Conservation (phyloP, 2,113 vertebrate genomes). For the Pluvianellus socialis region DNA sequence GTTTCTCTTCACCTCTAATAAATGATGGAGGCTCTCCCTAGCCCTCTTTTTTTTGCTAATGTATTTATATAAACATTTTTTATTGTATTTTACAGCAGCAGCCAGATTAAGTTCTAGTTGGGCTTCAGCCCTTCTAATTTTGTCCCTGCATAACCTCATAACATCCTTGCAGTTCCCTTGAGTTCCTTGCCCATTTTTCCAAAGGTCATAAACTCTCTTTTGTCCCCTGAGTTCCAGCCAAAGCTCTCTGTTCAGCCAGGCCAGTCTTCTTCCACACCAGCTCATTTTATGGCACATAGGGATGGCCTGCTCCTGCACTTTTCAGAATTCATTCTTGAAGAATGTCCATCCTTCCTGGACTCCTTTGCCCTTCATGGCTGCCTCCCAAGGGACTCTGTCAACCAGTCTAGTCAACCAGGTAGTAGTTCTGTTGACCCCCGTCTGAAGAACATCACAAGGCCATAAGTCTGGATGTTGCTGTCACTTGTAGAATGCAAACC, state of each 20-base stretch:
- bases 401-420: not conserved
- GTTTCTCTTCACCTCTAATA: not conserved
- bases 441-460: not conserved
- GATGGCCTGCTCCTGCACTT: not conserved
- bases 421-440: not conserved
- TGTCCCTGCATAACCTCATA: not conserved
- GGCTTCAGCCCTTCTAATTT: not conserved
- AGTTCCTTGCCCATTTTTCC: not conserved
- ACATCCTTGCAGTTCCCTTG: not conserved
- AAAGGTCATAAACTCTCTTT: not conserved
- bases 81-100: not conserved
- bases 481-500: not conserved
- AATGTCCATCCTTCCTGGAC: not conserved
- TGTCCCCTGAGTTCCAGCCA: not conserved
- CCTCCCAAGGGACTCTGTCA: not conserved
- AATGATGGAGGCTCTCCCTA: not conserved
- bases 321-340: not conserved
- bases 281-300: not conserved
- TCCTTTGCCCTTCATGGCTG: not conserved
- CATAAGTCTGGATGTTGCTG: not conserved
- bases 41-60: not conserved
- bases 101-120: not conserved
- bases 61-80: not conserved
- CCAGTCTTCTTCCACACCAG: not conserved
- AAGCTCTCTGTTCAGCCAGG: not conserved